These are phyloP conservation scores for Eurosta solidaginis DNA, from an alignment of 1,140 invertebrate genomes.

Conservation along the genomic window DNA sequence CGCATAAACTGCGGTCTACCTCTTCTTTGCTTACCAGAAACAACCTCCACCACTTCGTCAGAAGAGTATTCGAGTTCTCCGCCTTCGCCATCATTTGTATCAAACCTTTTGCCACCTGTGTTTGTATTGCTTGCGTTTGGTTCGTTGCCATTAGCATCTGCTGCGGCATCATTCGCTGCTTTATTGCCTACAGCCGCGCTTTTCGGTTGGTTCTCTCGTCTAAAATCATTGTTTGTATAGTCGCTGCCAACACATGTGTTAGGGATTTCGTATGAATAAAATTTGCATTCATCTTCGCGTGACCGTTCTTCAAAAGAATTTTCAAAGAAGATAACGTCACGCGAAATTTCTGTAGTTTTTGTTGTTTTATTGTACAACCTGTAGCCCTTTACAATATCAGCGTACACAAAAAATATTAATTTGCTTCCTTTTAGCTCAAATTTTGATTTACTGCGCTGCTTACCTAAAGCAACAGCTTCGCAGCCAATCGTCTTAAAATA, in stretches of 20 bases:
- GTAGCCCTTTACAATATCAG: constrained; percentile 42
- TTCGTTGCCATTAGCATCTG: too few relatives aligned
- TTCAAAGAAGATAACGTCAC: too few relatives aligned
- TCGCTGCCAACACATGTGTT: too few relatives aligned
- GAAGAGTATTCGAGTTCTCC: neutral
- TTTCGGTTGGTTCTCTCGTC: too few relatives aligned
- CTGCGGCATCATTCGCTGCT: too few relatives aligned
- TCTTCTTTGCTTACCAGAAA: neutral
- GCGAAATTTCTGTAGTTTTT: constrained; percentile 41
- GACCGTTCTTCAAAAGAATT: too few relatives aligned
- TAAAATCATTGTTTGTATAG: too few relatives aligned
- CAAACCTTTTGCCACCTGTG: too few relatives aligned
- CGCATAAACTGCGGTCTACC: neutral
- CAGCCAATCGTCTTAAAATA: constrained; percentile 46
- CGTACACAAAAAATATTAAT: constrained; percentile 42
- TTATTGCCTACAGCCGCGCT: too few relatives aligned
- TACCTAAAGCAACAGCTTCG: constrained; percentile 40
- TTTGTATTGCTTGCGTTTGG: too few relatives aligned
- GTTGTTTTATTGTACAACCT: constrained; percentile 44
- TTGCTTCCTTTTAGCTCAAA: constrained; percentile 38
- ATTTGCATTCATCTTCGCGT: too few relatives aligned
- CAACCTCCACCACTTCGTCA: neutral
- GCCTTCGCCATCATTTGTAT: neutral
- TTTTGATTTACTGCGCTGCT: constrained; percentile 40
- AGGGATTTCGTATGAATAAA: too few relatives aligned